Evolutionary conservation across 2,888 invertebrate genomes (phyloP).

Genomic region (Callinectes sapidus): DNA sequence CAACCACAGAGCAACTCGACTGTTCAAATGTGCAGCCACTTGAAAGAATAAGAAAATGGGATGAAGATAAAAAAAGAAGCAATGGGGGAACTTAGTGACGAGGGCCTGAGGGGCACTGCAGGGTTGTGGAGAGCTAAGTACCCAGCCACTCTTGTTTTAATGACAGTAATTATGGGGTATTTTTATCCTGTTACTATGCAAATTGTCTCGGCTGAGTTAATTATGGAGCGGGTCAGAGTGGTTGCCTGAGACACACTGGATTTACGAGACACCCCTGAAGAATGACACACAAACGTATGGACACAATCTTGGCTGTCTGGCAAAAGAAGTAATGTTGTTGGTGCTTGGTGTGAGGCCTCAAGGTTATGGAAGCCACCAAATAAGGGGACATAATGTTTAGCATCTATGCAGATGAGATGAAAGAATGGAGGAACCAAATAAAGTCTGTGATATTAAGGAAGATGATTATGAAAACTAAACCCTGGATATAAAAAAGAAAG

Average conservation of each 20-base stretch:
- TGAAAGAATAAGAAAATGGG: conserved; percentile 14
- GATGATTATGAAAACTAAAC: conserved; percentile 4
- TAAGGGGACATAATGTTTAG: conserved; percentile 30
- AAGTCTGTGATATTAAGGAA: neutral
- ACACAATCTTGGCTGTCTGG: conserved; percentile 24
- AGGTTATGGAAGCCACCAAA: conserved; percentile 9
- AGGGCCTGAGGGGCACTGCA: conserved; percentile 13
- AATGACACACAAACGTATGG: conserved; percentile 44
- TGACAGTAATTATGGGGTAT: conserved; percentile 65
- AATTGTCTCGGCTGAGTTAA: conserved; percentile 61
- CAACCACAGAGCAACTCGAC: neutral
- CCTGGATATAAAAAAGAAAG: neutral
- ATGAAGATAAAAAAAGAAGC: conserved; percentile 27
- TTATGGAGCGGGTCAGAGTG: conserved; percentile 48
- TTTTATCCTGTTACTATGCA: conserved; percentile 68
- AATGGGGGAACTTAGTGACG: conserved; percentile 30
- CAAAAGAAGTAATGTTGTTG: conserved; percentile 14
- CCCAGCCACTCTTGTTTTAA: conserved; percentile 67
- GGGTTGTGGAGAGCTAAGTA: conserved; percentile 58
- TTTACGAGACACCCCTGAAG: conserved; percentile 47
- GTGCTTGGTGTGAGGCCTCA: conserved; percentile 8
- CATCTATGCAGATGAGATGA: conserved; percentile 11
- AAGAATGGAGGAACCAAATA: conserved; percentile 21
- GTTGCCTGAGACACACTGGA: conserved; percentile 52
- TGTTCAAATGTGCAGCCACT: conserved; percentile 9